phyloP scores from a whole-genome alignment of 2,113 vertebrate genomes.

The Caranx ignobilis region DNA sequence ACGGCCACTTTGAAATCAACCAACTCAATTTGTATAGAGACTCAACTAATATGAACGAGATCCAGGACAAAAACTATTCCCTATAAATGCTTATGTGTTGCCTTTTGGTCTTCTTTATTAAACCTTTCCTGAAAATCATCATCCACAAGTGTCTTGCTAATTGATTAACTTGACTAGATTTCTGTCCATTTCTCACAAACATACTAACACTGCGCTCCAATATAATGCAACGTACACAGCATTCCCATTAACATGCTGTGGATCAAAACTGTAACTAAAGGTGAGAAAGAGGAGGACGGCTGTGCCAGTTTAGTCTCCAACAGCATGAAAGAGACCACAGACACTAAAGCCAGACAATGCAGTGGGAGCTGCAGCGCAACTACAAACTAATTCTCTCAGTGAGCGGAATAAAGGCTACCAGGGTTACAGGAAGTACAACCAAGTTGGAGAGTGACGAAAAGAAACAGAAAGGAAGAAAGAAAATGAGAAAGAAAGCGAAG shows the following conservation, averaged over 20 bases:
- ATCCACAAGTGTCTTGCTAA: neutral
- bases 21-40: conserved; percentile 16
- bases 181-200: neutral
- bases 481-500: conserved; percentile 51
- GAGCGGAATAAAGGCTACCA: conserved; percentile 77
- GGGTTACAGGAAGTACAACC: conserved; percentile 84
- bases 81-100: neutral
- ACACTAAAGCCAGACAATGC: conserved; percentile 74
- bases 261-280: conserved; percentile 44
- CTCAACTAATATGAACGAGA: neutral
- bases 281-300: conserved; percentile 8
- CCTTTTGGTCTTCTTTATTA: neutral
- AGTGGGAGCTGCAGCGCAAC: conserved; percentile 67
- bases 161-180: neutral
- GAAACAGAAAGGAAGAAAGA: conserved; percentile 47
- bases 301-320: conserved; percentile 64
- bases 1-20: conserved; percentile 56
- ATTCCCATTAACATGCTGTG: neutral
- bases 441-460: conserved; percentile 72
- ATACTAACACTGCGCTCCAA: neutral
- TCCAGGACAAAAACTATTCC: neutral
- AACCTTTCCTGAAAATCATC: neutral
- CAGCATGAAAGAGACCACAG: conserved; percentile 71
- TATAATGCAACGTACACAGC: neutral
- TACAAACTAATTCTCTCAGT: conserved; percentile 80